These are phyloP conservation scores for Listrodromus nycthemerus DNA, from an alignment of 2,888 invertebrate species.

Conservation along the genomic window DNA sequence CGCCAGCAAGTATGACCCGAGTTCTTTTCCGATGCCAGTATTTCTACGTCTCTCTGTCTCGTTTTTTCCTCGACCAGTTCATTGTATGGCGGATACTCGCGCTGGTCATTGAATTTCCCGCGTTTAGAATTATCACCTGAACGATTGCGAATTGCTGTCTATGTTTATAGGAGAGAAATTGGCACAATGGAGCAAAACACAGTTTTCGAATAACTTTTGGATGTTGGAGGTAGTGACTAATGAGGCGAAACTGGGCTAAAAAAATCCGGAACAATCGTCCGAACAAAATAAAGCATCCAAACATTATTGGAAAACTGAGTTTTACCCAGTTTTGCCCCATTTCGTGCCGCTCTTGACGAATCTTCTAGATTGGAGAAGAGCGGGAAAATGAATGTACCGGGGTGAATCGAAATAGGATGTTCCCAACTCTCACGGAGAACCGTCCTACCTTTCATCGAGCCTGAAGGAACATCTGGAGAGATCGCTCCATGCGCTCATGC, in stretches of 20 bases:
- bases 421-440: background rate
- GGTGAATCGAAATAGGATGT: background rate
- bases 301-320: too few species aligned
- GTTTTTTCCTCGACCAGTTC: background rate
- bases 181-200: too few species aligned
- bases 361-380: too few species aligned
- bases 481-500: slow-evolving; percentile 96
- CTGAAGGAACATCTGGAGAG: slow-evolving; percentile 93
- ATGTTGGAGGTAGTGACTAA: too few species aligned
- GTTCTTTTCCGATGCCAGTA: slow-evolving; percentile 1
- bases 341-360: too few species aligned
- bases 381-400: too few species aligned
- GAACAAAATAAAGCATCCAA: too few species aligned
- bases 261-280: too few species aligned
- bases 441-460: slow-evolving; percentile 89
- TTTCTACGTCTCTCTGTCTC: background rate
- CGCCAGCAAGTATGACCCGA: background rate
- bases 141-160: background rate
- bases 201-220: too few species aligned
- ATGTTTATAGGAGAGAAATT: background rate
- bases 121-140: background rate
- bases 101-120: background rate
- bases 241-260: too few species aligned
- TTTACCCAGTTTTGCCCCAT: too few species aligned
- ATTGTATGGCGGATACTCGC: background rate